Evolutionary conservation across 2,888 invertebrate genomes (phyloP).

Genomic region (Sturmia bella): DNA sequence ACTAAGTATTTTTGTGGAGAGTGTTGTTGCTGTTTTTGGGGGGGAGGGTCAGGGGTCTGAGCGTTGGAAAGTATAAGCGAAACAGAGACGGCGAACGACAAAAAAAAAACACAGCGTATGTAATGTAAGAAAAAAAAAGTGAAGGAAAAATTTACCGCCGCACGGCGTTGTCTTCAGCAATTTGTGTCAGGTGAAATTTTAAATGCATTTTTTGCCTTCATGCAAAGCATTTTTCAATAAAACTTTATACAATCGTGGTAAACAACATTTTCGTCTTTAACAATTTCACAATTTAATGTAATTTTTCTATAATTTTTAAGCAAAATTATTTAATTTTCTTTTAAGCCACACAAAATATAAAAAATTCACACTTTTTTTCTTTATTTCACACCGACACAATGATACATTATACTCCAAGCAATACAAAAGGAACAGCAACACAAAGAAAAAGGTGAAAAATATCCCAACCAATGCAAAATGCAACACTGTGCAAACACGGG

Average conservation of each 20-base stretch:
- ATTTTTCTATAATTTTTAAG: slow-evolving; percentile 45
- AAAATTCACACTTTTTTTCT: slow-evolving; percentile 61
- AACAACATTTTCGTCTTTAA: not conserved
- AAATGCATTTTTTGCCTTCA: slow-evolving; percentile 61
- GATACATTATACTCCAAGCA: slow-evolving; percentile 59
- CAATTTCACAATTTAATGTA: slow-evolving; percentile 52
- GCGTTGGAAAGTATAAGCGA: slow-evolving; percentile 2
- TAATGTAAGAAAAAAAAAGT: slow-evolving; percentile 32
- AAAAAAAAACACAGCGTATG: slow-evolving; percentile 54
- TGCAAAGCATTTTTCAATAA: slow-evolving; percentile 19
- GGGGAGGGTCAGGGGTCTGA: not conserved
- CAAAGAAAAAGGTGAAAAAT: slow-evolving; percentile 53
- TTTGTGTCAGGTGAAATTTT: slow-evolving; percentile 68
- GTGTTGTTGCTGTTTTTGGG: slow-evolving; percentile 8
- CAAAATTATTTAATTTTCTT: slow-evolving; percentile 55
- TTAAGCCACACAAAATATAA: slow-evolving; percentile 64
- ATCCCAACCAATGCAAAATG: slow-evolving; percentile 27
- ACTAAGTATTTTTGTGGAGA: not conserved
- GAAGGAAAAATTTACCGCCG: slow-evolving; percentile 64
- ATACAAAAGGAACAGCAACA: slow-evolving; percentile 53
- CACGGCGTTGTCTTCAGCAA: slow-evolving; percentile 67
- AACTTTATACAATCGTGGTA: slow-evolving; percentile 51
- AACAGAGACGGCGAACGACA: slow-evolving; percentile 35
- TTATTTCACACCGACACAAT: slow-evolving; percentile 68
- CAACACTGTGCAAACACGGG: slow-evolving; percentile 41